These are phyloP conservation scores for Galleria mellonella DNA, from an alignment of 1,140 invertebrate genomes.

Conservation along the genomic window DNA sequence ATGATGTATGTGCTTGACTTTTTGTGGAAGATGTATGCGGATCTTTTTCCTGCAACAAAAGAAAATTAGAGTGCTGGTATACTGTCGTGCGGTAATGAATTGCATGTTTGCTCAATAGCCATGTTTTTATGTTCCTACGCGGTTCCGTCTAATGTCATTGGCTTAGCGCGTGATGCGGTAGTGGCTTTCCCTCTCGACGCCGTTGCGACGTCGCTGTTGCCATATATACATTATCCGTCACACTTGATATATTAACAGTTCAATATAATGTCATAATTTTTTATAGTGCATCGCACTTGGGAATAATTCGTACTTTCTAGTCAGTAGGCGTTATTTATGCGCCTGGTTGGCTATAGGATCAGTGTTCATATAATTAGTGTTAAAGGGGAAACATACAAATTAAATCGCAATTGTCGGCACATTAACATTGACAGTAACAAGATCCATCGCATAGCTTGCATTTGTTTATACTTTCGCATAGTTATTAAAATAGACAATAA, in stretches of 20 bases:
- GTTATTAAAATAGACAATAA: background rate
- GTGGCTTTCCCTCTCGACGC: conserved; percentile 45
- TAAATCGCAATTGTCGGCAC: conserved; percentile 31
- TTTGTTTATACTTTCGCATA: background rate
- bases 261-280: conserved; percentile 11
- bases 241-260: conserved; percentile 28
- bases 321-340: conserved; percentile 22
- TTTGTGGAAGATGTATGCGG: conserved; percentile 73
- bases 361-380: conserved; percentile 30
- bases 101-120: conserved; percentile 34
- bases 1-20: conserved; percentile 73
- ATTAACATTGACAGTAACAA: conserved; percentile 32
- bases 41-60: conserved; percentile 73
- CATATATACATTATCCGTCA: conserved; percentile 17
- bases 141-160: conserved; percentile 57
- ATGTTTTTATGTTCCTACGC: conserved; percentile 9
- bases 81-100: conserved; percentile 15
- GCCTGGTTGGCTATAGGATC: conserved; percentile 17
- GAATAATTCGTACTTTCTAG: conserved; percentile 39
- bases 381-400: conserved; percentile 31
- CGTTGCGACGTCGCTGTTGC: conserved; percentile 20
- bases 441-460: conserved; percentile 30
- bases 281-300: background rate
- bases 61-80: conserved; percentile 30
- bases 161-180: conserved; percentile 42